Conservation (phyloP, 2,113 vertebrate species). For the Genyomyrus donnyi region DNA sequence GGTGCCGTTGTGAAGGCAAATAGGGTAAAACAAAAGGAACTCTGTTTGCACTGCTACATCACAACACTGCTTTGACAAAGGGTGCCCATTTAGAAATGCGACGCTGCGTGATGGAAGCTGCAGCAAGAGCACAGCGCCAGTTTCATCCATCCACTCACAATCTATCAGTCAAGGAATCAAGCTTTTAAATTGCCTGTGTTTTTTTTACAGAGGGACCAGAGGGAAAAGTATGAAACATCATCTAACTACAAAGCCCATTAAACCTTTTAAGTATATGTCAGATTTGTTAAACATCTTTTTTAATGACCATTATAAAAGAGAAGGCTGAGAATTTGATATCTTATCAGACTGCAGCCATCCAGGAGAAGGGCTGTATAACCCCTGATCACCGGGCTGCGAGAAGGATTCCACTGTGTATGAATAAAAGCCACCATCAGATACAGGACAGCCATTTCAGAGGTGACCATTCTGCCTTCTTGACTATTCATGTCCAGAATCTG, state of each 20-base stretch:
- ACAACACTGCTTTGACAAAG: background rate
- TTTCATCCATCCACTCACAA: background rate
- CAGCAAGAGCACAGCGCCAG: background rate
- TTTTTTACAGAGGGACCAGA: background rate
- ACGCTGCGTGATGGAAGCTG: background rate
- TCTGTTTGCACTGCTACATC: background rate
- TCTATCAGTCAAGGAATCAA: background rate
- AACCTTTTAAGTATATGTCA: background rate
- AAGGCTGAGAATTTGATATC: background rate
- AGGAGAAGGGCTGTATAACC: background rate
- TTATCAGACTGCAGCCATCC: background rate
- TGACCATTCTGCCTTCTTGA: background rate
- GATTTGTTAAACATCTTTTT: background rate
- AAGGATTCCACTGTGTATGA: background rate
- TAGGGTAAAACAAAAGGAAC: background rate
- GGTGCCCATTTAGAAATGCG: background rate
- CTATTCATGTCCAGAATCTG: background rate
- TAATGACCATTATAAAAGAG: background rate
- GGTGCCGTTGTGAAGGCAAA: background rate
- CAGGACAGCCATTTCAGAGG: background rate
- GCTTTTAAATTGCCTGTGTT: background rate
- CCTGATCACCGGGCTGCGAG: background rate
- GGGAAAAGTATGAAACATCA: background rate
- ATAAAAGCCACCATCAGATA: background rate
- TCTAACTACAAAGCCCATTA: background rate